Percentiles rank a stretch among this genome's conserved stretches.
Conservation (phyloP, 2,888 invertebrate genomes). For the Drosophila vallismaia region DNA sequence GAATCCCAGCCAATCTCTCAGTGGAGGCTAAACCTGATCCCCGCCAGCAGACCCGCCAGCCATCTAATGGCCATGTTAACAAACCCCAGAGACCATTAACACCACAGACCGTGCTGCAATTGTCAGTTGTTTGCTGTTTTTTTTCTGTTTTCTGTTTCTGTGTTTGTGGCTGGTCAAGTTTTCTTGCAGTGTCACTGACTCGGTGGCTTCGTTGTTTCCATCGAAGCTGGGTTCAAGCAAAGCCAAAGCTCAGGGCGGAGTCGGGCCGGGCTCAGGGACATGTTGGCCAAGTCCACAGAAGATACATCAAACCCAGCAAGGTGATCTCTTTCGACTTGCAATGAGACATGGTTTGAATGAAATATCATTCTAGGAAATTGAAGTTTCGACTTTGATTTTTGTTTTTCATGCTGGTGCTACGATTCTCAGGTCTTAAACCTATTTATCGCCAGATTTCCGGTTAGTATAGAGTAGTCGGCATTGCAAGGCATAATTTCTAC, state of each 20-base stretch:
- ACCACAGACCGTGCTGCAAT: constrained; percentile 34
- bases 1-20: constrained; percentile 16
- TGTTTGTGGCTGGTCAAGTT: constrained; percentile 32
- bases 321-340: constrained; percentile 10
- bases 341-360: not conserved
- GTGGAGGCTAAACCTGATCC: constrained; percentile 39
- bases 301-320: constrained; percentile 12
- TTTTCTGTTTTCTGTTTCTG: constrained; percentile 10
- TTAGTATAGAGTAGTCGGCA: too few species aligned
- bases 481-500: too few species aligned
- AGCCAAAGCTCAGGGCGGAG: constrained; percentile 40
- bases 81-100: constrained; percentile 57
- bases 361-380: not conserved
- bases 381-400: too few species aligned
- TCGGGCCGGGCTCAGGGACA: constrained; percentile 24
- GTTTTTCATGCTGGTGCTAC: too few species aligned
- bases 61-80: constrained; percentile 63
- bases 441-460: too few species aligned
- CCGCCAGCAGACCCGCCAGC: constrained; percentile 5
- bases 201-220: constrained; percentile 28
- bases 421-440: too few species aligned
- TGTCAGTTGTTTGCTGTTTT: constrained; percentile 14
- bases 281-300: constrained; percentile 3
- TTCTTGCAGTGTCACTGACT: constrained; percentile 52
- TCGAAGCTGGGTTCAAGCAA: constrained; percentile 30